phyloP scores from a whole-genome alignment of 2,113 vertebrate genomes.

The Clinocottus analis region DNA sequence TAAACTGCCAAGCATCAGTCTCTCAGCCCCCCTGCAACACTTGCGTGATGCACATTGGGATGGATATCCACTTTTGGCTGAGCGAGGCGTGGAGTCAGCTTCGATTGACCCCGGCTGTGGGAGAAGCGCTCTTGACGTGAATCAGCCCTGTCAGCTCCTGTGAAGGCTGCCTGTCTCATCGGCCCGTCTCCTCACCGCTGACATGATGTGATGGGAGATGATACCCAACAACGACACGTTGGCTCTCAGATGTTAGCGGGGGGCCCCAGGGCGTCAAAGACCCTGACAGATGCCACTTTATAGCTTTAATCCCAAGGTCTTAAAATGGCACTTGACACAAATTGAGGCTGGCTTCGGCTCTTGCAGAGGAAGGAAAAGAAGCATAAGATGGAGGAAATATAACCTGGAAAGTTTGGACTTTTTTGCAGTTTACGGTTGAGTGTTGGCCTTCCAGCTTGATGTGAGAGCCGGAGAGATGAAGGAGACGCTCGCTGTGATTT shows the following conservation, averaged over 20 bases:
- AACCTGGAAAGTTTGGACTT: conserved; percentile 33
- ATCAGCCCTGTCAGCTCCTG: conserved; percentile 91
- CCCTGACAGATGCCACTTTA: conserved; percentile 98
- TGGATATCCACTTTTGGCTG: conserved; percentile 85
- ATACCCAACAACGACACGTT: conserved; percentile 93
- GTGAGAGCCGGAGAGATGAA: conserved; percentile 9
- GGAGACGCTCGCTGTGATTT: background rate
- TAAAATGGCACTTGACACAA: conserved; percentile 98
- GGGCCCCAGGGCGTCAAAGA: conserved; percentile 85
- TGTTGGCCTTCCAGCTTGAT: conserved; percentile 87
- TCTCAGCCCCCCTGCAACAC: conserved; percentile 35
- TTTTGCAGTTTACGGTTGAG: conserved; percentile 88
- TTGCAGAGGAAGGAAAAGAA: conserved; percentile 63
- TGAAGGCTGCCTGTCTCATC: conserved; percentile 95
- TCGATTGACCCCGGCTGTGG: conserved; percentile 89
- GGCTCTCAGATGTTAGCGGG: conserved; percentile 73
- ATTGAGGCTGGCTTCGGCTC: conserved; percentile 97
- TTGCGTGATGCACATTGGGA: conserved; percentile 74
- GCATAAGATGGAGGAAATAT: conserved; percentile 38
- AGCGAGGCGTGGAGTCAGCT: conserved; percentile 88
- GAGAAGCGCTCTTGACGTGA: conserved; percentile 93
- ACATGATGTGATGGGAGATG: conserved; percentile 98
- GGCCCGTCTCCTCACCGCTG: conserved; percentile 78
- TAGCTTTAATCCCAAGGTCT: conserved; percentile 98
- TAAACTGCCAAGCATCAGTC: conserved; percentile 62